A percentile compares a stretch with the other conserved stretches of the same genome.
phyloP scores from a whole-genome alignment of 92 coral and sea anemone species.

The Isaurus tuberculatus region DNA sequence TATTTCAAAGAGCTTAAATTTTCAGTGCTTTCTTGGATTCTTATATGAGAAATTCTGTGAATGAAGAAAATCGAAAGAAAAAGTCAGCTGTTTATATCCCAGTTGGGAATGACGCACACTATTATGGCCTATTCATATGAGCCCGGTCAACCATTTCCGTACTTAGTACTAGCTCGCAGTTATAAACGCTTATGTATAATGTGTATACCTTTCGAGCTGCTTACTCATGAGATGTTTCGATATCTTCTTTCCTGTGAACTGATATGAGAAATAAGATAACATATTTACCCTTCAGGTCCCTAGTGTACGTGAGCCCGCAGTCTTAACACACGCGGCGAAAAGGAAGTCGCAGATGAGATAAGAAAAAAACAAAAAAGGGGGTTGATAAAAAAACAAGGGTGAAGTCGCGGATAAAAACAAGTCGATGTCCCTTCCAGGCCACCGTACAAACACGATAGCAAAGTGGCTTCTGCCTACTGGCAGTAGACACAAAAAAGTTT shows the following conservation, averaged over 20 bases:
- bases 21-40: too few species aligned
- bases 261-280: neutral
- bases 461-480: too few species aligned
- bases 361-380: neutral
- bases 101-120: neutral
- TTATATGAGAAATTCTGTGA: too few species aligned
- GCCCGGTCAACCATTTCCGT: neutral
- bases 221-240: neutral
- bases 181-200: neutral
- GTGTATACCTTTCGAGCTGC: neutral
- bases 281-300: neutral
- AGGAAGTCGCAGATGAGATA: neutral
- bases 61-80: too few species aligned
- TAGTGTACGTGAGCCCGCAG: conserved; percentile 1
- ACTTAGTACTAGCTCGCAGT: neutral
- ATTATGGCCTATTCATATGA: neutral
- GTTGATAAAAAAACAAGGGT: neutral
- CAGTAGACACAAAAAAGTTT: too few species aligned
- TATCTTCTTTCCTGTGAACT: neutral
- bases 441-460: too few species aligned
- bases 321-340: neutral
- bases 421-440: too few species aligned
- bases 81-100: neutral
- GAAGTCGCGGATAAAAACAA: neutral
- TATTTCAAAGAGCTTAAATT: too few species aligned